phyloP scores from a whole-genome alignment of 2,113 vertebrate species.

The Rissa tridactyla region DNA sequence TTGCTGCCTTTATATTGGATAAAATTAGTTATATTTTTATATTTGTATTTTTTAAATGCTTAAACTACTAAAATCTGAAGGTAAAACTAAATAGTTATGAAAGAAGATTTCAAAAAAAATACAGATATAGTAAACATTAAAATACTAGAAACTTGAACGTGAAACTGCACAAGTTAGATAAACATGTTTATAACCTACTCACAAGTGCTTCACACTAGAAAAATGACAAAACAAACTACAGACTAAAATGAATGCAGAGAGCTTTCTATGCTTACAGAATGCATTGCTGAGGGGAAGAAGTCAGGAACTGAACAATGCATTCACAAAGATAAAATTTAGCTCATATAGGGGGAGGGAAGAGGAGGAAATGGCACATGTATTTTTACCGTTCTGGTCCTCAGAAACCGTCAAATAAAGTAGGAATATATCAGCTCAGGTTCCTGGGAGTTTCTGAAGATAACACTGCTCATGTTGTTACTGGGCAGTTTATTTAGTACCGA shows the following conservation, averaged over 20 bases:
- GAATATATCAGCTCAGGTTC: not conserved
- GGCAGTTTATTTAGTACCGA: not conserved
- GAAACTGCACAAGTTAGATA: not conserved
- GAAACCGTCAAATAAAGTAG: not conserved
- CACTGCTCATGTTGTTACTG: not conserved
- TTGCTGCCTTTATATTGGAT: not conserved
- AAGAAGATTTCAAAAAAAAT: not conserved
- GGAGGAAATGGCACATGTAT: not conserved
- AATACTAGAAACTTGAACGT: not conserved
- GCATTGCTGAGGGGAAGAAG: not conserved
- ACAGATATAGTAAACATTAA: not conserved
- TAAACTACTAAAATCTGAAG: not conserved
- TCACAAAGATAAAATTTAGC: not conserved
- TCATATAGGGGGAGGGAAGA: not conserved
- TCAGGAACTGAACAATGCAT: not conserved
- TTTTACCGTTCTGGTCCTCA: not conserved
- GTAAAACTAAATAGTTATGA: not conserved
- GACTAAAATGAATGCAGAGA: not conserved
- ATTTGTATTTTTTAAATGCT: not conserved
- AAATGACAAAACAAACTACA: not conserved
- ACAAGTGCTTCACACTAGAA: not conserved
- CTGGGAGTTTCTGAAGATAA: not conserved
- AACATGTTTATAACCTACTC: not conserved
- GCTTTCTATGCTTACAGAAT: not conserved
- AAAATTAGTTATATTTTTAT: not conserved